Evolutionary conservation across 2,113 vertebrate species (phyloP).

Genomic region (Ancistrus triradiatus): DNA sequence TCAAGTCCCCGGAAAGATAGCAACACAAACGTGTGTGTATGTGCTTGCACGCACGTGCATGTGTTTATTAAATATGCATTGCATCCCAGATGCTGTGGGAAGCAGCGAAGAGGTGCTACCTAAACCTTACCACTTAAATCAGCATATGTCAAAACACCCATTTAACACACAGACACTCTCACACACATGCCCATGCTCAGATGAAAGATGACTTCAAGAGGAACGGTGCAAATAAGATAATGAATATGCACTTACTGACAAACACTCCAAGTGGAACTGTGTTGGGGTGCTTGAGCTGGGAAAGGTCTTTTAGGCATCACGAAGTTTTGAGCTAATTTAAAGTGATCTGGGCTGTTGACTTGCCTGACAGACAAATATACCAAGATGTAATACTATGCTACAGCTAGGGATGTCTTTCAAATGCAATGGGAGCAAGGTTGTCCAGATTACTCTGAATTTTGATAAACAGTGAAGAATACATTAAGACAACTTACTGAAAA

Average conservation of each 20-base stretch:
- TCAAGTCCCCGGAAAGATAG: no score
- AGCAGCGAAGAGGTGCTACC: neutral
- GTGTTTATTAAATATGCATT: neutral
- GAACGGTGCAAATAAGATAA: no score
- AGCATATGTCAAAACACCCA: neutral
- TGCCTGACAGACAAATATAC: neutral
- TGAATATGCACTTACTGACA: no score
- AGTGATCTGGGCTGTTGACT: no score
- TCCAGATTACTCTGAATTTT: neutral
- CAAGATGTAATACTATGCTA: neutral
- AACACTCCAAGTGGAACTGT: no score
- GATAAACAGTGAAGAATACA: neutral
- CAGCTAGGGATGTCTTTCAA: neutral
- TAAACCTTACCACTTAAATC: neutral
- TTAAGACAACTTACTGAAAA: no score
- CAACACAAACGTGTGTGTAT: neutral
- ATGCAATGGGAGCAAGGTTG: neutral
- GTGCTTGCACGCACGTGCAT: neutral
- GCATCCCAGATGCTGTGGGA: neutral
- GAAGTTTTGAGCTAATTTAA: neutral
- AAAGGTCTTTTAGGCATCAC: no score
- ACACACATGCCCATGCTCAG: neutral
- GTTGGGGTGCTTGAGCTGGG: no score
- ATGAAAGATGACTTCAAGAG: no score
- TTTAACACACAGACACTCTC: neutral